Conservation (phyloP, 2,797 vertebrate species). For the Furcifer pardalis region DNA sequence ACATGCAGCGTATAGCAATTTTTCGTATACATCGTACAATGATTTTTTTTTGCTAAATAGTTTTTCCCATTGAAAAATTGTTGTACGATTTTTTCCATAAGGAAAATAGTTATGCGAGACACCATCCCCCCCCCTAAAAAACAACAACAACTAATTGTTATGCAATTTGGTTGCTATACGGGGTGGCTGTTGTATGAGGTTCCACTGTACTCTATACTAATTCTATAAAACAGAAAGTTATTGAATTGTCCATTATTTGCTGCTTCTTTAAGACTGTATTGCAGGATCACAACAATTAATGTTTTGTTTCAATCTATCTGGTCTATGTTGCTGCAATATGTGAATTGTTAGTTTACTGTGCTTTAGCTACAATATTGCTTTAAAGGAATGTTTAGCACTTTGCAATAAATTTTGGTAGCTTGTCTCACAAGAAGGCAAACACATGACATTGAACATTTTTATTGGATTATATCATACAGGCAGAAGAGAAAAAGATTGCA, state of each 20-base stretch:
- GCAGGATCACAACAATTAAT: neutral
- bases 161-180: no score
- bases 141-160: no score
- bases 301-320: neutral
- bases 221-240: neutral
- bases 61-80: no score
- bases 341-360: neutral
- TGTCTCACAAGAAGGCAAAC: neutral
- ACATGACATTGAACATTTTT: neutral
- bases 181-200: no score
- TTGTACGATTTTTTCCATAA: no score
- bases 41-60: no score
- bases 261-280: neutral
- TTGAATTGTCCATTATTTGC: neutral
- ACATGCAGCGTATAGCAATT: no score
- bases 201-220: neutral
- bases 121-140: no score
- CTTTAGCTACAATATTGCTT: neutral
- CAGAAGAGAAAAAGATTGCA: neutral
- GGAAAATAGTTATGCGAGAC: no score
- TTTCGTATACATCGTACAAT: no score
- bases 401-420: neutral
- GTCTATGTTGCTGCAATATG: neutral
- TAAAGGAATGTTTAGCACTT: neutral
- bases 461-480: neutral